Percentiles rank a stretch among this genome's conserved stretches.
Evolutionary conservation across 2,888 invertebrate genomes (phyloP).

Genomic region (Caenorhabditis becei): DNA sequence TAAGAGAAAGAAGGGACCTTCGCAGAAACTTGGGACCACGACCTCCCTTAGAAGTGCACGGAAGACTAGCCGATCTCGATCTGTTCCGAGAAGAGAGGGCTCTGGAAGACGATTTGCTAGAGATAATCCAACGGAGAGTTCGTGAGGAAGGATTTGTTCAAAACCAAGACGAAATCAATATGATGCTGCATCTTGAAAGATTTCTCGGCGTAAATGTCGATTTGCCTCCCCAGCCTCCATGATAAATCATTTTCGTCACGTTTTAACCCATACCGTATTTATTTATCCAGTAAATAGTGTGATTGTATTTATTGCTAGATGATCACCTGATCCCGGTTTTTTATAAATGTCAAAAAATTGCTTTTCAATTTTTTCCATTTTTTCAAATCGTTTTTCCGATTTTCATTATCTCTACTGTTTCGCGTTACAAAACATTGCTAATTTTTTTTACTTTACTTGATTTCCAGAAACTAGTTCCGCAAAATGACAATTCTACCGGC

Average conservation of each 20-base stretch:
- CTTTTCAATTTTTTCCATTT: not conserved
- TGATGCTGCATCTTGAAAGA: not conserved
- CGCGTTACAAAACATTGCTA: too few species aligned
- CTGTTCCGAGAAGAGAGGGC: too few species aligned
- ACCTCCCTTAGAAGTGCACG: too few species aligned
- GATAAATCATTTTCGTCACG: not conserved
- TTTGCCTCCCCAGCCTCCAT: not conserved
- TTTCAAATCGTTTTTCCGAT: not conserved
- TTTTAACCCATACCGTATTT: not conserved
- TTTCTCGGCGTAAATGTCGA: not conserved
- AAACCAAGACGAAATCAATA: not conserved
- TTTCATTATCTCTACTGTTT: not conserved
- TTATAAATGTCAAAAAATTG: not conserved
- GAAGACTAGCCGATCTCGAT: too few species aligned
- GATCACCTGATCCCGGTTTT: too few species aligned
- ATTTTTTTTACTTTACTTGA: not conserved
- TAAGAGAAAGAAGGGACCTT: not conserved
- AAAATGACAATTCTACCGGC: slow-evolving; percentile 60
- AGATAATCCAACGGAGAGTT: too few species aligned
- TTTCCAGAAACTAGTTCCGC: not conserved
- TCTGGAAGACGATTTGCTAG: too few species aligned
- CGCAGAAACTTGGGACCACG: too few species aligned
- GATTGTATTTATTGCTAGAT: not conserved
- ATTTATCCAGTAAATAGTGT: not conserved
- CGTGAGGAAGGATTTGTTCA: not conserved